A percentile compares a stretch with the other conserved stretches of the same genome.
phyloP scores from a whole-genome alignment of 2,888 invertebrate genomes.

The Yponomeuta cagnagella region DNA sequence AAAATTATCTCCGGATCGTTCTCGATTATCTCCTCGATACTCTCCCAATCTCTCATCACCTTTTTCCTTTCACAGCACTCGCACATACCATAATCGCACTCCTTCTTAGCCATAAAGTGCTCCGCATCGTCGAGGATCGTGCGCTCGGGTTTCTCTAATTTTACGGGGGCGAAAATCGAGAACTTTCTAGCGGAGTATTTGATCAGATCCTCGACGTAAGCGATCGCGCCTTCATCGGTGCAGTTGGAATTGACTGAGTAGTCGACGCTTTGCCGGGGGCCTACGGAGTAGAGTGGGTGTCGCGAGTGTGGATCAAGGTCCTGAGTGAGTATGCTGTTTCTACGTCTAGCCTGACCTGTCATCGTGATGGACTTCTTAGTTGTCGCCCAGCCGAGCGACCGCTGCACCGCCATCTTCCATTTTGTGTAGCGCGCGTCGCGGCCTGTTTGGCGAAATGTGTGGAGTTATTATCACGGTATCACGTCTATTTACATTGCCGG shows the following conservation, averaged over 20 bases:
- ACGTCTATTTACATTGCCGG: too few relatives aligned
- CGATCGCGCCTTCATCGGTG: slow-evolving; percentile 8
- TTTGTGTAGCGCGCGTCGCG: slow-evolving; percentile 88
- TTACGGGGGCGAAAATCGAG: slow-evolving; percentile 45
- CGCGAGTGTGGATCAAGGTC: neutral
- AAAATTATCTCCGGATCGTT: slow-evolving; percentile 69
- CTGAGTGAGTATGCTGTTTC: slow-evolving; percentile 38
- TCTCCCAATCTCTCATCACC: slow-evolving; percentile 52
- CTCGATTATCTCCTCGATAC: slow-evolving; percentile 65
- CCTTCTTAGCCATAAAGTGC: slow-evolving; percentile 57
- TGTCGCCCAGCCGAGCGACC: slow-evolving; percentile 92
- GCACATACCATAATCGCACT: slow-evolving; percentile 63
- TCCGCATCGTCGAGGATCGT: slow-evolving; percentile 62
- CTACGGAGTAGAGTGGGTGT: neutral
- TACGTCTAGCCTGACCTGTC: slow-evolving; percentile 81
- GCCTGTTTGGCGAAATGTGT: slow-evolving; percentile 64
- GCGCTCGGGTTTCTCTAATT: slow-evolving; percentile 37
- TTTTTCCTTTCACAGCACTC: slow-evolving; percentile 46
- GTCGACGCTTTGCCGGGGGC: neutral
- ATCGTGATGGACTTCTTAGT: slow-evolving; percentile 83
- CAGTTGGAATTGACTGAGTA: neutral
- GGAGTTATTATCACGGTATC: neutral
- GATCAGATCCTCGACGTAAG: slow-evolving; percentile 40
- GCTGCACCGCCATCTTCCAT: slow-evolving; percentile 97
- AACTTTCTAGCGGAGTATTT: slow-evolving; percentile 58